Evolutionary conservation across 2,797 vertebrate genomes (phyloP).

Genomic region (Halcyon badia): DNA sequence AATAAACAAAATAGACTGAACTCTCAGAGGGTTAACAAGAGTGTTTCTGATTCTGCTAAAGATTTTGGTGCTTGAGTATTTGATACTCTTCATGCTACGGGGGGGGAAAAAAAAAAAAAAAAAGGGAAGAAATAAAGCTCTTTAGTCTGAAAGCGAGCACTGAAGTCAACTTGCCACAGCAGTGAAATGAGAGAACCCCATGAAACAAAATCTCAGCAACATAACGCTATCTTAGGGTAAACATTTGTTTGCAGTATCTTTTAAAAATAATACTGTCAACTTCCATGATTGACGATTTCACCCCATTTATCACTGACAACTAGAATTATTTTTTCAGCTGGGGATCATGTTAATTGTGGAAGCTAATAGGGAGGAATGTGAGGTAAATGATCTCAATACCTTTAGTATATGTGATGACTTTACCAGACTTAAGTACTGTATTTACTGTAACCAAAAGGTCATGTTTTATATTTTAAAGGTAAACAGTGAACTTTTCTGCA

Average conservation of each 20-base stretch:
- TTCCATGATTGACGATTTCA: conserved; percentile 70
- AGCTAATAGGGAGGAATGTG: conserved; percentile 80
- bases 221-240: conserved; percentile 66
- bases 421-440: conserved; percentile 81
- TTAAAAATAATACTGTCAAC: conserved; percentile 69
- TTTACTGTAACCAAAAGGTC: conserved; percentile 77
- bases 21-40: background rate
- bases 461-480: conserved; percentile 41
- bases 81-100: background rate
- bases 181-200: background rate
- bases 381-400: conserved; percentile 73
- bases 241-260: conserved; percentile 79
- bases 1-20: conserved; percentile 18
- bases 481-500: conserved; percentile 18
- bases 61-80: background rate
- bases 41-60: background rate
- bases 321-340: conserved; percentile 84
- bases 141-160: background rate
- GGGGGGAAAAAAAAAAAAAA: background rate
- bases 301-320: conserved; percentile 77
- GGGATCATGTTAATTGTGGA: conserved; percentile 80
- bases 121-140: background rate
- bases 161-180: background rate
- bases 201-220: conserved; percentile 19
- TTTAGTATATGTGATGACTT: conserved; percentile 78